Percentiles rank a stretch among this genome's conserved stretches.
These are phyloP conservation scores for Trichomycterus rosablanca DNA, from an alignment of 2,113 vertebrate species.

Conservation along the genomic window DNA sequence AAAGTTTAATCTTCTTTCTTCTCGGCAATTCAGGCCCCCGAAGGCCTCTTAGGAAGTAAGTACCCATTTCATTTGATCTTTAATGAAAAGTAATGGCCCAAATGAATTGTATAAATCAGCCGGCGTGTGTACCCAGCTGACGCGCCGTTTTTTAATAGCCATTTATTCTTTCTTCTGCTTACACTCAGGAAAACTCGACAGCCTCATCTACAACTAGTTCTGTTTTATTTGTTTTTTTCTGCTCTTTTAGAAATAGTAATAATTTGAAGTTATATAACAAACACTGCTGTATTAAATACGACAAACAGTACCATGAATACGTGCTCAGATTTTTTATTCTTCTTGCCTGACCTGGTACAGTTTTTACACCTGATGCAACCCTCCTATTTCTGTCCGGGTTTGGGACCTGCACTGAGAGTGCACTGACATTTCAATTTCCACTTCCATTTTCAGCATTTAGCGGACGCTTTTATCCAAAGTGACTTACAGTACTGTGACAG, in stretches of 20 bases:
- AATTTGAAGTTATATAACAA: conserved; percentile 37
- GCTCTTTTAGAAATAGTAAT: conserved; percentile 27
- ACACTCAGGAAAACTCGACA: conserved; percentile 45
- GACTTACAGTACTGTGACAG: too few species aligned
- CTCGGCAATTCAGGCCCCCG: conserved; percentile 99
- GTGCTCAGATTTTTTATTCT: too few species aligned
- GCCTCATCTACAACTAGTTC: conserved; percentile 55
- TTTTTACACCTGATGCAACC: too few species aligned
- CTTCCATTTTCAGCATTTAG: too few species aligned
- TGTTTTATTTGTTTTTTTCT: conserved; percentile 17
- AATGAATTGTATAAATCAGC: conserved; percentile 99
- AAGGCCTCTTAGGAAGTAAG: conserved; percentile 99
- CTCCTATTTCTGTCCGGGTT: too few species aligned
- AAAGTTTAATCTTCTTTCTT: conserved; percentile 99
- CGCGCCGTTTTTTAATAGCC: conserved; percentile 78
- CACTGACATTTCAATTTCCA: too few species aligned
- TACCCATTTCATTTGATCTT: conserved; percentile 99
- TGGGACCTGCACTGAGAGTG: too few species aligned
- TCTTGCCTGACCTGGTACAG: too few species aligned
- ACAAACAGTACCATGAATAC: too few species aligned
- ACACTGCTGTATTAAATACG: conserved; percentile 10
- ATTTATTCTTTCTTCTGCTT: conserved; percentile 60
- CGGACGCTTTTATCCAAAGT: too few species aligned
- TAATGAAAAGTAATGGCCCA: conserved; percentile 99
- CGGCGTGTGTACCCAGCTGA: conserved; percentile 96